A percentile compares a stretch with the other conserved stretches of the same genome.
Conservation (phyloP, 1,140 invertebrate species). For the Drosophila kepulauana region DNA sequence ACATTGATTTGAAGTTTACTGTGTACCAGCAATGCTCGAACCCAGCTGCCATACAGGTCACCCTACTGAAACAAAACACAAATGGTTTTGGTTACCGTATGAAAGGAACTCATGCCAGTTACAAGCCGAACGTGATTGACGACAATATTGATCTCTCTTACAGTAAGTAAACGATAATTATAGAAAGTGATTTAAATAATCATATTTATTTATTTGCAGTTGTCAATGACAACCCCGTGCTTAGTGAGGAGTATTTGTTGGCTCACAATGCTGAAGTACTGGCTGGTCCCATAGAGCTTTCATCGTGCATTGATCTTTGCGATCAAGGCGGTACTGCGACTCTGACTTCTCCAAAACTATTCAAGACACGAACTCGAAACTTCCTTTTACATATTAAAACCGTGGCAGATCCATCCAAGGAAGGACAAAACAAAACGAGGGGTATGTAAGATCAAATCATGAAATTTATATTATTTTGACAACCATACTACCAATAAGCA, state of each 20-base stretch:
- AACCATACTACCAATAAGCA: not conserved
- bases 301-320: conserved; percentile 92
- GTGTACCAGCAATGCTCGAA: conserved; percentile 90
- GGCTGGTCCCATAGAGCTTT: conserved; percentile 93
- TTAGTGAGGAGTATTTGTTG: conserved; percentile 92
- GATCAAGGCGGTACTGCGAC: conserved; percentile 93
- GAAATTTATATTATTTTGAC: not conserved
- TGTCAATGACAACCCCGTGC: conserved; percentile 90
- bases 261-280: conserved; percentile 95
- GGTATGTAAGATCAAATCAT: conserved; percentile 78
- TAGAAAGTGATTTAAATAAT: not conserved
- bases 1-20: conserved; percentile 94
- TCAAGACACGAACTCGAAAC: conserved; percentile 91
- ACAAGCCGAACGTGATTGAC: conserved; percentile 85
- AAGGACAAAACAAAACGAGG: conserved; percentile 85
- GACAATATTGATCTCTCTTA: conserved; percentile 88
- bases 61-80: conserved; percentile 93
- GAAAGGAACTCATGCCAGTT: conserved; percentile 73
- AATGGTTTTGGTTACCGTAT: conserved; percentile 89
- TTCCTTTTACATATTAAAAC: conserved; percentile 95
- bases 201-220: conserved; percentile 50
- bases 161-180: conserved; percentile 34
- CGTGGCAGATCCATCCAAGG: conserved; percentile 89
- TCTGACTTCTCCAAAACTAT: conserved; percentile 93
- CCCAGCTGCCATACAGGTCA: conserved; percentile 91